phyloP scores from a whole-genome alignment of 2,797 vertebrate genomes.

The Heliangelus exortis region DNA sequence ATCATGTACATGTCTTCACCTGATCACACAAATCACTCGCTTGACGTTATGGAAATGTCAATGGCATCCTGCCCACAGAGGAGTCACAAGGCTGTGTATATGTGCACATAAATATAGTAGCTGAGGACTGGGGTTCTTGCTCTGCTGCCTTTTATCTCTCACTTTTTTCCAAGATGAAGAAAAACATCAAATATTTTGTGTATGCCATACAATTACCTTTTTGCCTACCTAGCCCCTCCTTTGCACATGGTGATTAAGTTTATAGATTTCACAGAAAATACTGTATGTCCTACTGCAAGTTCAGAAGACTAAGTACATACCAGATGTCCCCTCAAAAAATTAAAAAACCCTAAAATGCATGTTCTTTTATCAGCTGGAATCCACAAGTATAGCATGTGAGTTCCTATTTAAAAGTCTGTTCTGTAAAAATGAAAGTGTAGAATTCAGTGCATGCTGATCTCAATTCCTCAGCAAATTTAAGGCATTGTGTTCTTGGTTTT shows the following conservation, averaged over 20 bases:
- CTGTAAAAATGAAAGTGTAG: neutral
- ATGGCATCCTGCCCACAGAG: neutral
- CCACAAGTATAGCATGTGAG: neutral
- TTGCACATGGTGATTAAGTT: neutral
- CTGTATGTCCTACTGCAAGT: neutral
- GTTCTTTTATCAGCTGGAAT: neutral
- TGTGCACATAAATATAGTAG: constrained; percentile 26
- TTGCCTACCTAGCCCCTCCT: rapidly evolving
- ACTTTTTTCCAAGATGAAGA: neutral
- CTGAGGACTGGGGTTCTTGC: neutral
- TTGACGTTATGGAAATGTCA: constrained; percentile 23
- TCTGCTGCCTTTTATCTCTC: neutral
- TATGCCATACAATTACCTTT: neutral
- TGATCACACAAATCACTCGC: constrained; percentile 55
- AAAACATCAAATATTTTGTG: neutral
- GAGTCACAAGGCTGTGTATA: constrained; percentile 20
- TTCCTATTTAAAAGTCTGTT: neutral
- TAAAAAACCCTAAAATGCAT: neutral
- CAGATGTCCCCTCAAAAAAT: rapidly evolving
- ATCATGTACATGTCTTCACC: constrained; percentile 45
- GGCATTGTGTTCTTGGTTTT: neutral
- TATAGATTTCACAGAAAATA: neutral
- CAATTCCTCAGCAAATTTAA: neutral
- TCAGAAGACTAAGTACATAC: neutral
- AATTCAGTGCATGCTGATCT: neutral